Evolutionary conservation across 1,140 invertebrate genomes (phyloP), one percentile per base, ranked within the genome.

Genomic region (Octopus sinensis): DNA sequence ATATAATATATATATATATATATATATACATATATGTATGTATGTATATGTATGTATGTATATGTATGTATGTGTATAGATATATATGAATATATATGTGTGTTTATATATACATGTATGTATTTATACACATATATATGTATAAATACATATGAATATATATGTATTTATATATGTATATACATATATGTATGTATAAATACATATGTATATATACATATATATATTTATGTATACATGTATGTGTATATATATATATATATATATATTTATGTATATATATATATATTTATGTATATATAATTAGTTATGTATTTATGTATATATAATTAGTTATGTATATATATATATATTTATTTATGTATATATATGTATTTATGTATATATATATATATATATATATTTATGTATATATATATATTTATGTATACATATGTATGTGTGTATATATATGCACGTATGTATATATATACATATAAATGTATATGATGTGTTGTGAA

Each of bases 361-460:
- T 62, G 17, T 62, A 62, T 62, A 62, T 62, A 62, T 62, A 62
- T 62, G 17, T 62, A 62, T 62, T 9, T 62, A 62, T 62, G 17
- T 62, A 62, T 62, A 62, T 62, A 62, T 62, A 62, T 62, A 62
- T 62, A 62, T 62, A 62, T 62, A 62, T 62, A 62, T 62, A 62
- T 62, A 62, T 62, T n/a, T n/a, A n/a, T n/a, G n/a, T n/a, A n/a
- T n/a, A n/a, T n/a, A n/a, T n/a, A n/a, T n/a, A n/a, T n/a, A n/a
- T n/a, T n/a, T n/a, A n/a, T n/a, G n/a, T n/a, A n/a, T n/a, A n/a
- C n/a, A n/a, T n/a, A n/a, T n/a, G n/a, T n/a, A n/a, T n/a, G n/a
- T n/a, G n/a, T n/a, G n/a, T n/a, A n/a, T n/a, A n/a, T n/a, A n/a
- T n/a, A n/a, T n/a, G n/a, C n/a, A n/a, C n/a, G n/a, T n/a, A n/a